Base-by-base conservation (phyloP, 2,888 invertebrate species). In the Polietes domitor region DNA sequence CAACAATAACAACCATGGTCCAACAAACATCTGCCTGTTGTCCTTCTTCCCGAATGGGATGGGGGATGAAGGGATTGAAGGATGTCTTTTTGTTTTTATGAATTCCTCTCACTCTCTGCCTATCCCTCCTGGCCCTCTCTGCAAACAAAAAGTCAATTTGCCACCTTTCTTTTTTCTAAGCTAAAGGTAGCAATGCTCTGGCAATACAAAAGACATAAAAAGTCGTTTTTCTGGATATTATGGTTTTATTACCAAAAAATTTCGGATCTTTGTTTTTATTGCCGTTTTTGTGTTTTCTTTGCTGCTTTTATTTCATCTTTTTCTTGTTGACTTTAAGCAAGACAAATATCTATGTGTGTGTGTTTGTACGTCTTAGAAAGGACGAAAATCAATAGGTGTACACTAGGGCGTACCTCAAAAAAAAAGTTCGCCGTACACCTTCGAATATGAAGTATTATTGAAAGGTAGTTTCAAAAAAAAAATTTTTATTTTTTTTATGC, bases 61-160 rank as follows among this genome's bases (percentile, higher is more conserved):
- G 12, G 4, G 4, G 47, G 47, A 47, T 15, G 47, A n/a, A 47
- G 47, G n/a, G 47, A n/a, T 15, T 47, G 47, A 6, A 32, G 32
- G 5, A 12, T 7, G 41, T 41, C 5, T 32, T 3, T 32, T 7
- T 37, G 10, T 37, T 3, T 37, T 37, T 37, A 37, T 9, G 47
- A 15, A 32, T 4, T 32, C 32, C 5, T 32, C 32, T 32, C 9
- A 9, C 37, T 7, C 37, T 37, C 37, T 47, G 32, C 32, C 47
- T 28, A 1, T 28, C 32, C n/a, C 4, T 61, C 15, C 47, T 58
- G 21, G 10, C 10, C 53, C 43, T 58, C 26, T 32, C 58, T 26
- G 75, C n/a, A 28, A 10, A 81, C 81, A 84, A 81, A 78, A 84
- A 81, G 76, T 70, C 84, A 84, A 84, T 84, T 84, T 84, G 84